phyloP scores from a whole-genome alignment of 2,113 vertebrate species.

The Cottus gobio region DNA sequence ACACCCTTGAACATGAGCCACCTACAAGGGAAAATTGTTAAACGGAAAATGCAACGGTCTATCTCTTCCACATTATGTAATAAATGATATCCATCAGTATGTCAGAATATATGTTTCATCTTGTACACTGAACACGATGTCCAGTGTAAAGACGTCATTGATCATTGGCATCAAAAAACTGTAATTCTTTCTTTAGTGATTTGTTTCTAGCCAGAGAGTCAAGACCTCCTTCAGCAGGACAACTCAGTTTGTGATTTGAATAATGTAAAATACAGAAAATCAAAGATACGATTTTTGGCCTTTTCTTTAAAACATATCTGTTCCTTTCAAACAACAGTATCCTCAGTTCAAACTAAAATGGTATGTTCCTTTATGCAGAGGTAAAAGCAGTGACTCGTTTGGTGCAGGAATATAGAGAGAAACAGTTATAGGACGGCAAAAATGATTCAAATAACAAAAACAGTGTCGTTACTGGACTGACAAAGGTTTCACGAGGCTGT shows the following conservation, averaged over 20 bases:
- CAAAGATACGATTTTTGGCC: not conserved
- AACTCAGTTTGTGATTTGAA: not conserved
- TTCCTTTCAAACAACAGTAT: not conserved
- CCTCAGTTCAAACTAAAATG: not conserved
- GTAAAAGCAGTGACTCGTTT: not conserved
- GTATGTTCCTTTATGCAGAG: not conserved
- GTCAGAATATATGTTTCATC: not conserved
- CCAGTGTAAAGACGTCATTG: not conserved
- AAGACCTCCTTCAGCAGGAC: not conserved
- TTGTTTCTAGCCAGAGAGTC: not conserved
- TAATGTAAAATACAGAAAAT: conserved; percentile 12
- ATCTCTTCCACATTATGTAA: not conserved
- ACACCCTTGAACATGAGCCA: not conserved
- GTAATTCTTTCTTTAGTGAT: not conserved
- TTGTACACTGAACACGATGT: not conserved
- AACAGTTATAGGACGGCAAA: conserved; percentile 39
- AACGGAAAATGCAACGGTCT: not conserved
- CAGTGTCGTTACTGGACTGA: conserved; percentile 84
- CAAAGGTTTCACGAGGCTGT: conserved; percentile 86
- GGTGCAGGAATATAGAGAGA: not conserved
- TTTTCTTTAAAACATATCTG: not conserved
- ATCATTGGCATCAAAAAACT: not conserved
- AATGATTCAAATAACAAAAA: conserved; percentile 77
- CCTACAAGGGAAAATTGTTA: not conserved
- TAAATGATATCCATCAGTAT: not conserved